Evolutionary conservation across 92 coral and sea anemone species (phyloP).

Genomic region (Porites cylindrica): DNA sequence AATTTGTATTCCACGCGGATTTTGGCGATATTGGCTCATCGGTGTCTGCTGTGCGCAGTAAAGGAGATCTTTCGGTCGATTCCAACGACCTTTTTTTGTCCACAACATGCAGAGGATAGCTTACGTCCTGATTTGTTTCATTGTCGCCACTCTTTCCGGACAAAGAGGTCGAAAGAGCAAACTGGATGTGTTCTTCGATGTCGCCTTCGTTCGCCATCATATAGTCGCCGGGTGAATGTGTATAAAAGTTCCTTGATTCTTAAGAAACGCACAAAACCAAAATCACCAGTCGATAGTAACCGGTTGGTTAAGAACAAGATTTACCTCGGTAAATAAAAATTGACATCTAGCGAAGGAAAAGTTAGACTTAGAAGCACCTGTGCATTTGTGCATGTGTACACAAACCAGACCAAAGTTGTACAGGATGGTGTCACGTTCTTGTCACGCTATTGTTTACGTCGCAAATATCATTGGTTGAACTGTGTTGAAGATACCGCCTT

Average conservation of each 20-base stretch:
- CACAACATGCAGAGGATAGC: slow-evolving; percentile 37
- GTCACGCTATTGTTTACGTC: neutral
- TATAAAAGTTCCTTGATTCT: too few relatives aligned
- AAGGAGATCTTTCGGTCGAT: slow-evolving; percentile 35
- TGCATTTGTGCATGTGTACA: too few relatives aligned
- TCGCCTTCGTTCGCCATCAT: slow-evolving; percentile 33
- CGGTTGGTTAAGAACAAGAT: neutral
- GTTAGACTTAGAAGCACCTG: neutral
- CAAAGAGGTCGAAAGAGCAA: slow-evolving; percentile 40
- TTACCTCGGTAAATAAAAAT: neutral
- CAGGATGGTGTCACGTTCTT: slow-evolving; percentile 7
- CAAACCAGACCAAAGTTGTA: neutral
- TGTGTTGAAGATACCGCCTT: neutral
- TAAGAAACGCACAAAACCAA: neutral
- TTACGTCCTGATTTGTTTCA: slow-evolving; percentile 37
- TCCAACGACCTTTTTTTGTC: slow-evolving; percentile 21
- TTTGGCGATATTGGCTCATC: slow-evolving; percentile 45
- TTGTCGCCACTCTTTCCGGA: slow-evolving; percentile 43
- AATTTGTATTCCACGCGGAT: slow-evolving; percentile 65
- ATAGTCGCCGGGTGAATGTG: neutral
- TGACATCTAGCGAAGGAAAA: neutral
- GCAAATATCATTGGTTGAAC: slow-evolving; percentile 21
- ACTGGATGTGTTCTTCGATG: slow-evolving; percentile 48
- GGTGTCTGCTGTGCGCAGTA: slow-evolving; percentile 38
- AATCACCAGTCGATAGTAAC: neutral